phyloP scores from a whole-genome alignment of 23 tunicate species.

The Trididemnum miniatum region DNA sequence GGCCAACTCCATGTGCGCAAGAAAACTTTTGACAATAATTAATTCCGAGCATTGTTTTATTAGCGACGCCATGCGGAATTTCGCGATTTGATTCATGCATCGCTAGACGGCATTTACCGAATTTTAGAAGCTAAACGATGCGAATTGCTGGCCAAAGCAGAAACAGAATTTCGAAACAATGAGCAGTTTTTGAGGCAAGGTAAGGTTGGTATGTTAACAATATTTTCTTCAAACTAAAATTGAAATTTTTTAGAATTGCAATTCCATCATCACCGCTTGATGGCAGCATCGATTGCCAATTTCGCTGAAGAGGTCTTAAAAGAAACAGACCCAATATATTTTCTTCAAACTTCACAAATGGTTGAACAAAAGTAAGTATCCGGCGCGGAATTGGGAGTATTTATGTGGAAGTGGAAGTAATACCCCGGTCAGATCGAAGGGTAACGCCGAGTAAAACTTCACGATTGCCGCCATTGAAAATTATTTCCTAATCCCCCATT shows the following conservation, averaged over 20 bases:
- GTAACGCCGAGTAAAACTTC: too few species aligned
- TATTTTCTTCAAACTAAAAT: neutral
- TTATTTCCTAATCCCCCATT: too few species aligned
- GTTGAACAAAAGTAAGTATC: conserved; percentile 63
- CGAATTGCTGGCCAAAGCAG: conserved; percentile 59
- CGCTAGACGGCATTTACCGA: conserved; percentile 76
- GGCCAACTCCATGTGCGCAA: too few species aligned
- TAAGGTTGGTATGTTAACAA: neutral
- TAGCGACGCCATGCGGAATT: conserved; percentile 55
- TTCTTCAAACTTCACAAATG: conserved; percentile 64
- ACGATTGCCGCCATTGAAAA: too few species aligned
- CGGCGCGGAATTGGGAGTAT: too few species aligned
- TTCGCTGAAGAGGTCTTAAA: conserved; percentile 70
- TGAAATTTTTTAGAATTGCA: conserved; percentile 39
- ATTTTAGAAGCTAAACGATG: conserved; percentile 64
- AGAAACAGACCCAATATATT: conserved; percentile 69
- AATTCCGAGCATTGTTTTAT: too few species aligned
- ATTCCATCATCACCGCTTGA: conserved; percentile 32
- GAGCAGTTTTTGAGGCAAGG: conserved; percentile 60
- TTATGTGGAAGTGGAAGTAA: too few species aligned
- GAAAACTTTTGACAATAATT: too few species aligned
- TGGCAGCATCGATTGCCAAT: conserved; percentile 45
- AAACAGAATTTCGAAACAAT: conserved; percentile 31
- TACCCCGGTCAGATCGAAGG: too few species aligned
- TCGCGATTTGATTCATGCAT: conserved; percentile 54